Evolutionary conservation across 2,113 vertebrate genomes (phyloP).

Genomic region (Poeciliopsis prolifica): DNA sequence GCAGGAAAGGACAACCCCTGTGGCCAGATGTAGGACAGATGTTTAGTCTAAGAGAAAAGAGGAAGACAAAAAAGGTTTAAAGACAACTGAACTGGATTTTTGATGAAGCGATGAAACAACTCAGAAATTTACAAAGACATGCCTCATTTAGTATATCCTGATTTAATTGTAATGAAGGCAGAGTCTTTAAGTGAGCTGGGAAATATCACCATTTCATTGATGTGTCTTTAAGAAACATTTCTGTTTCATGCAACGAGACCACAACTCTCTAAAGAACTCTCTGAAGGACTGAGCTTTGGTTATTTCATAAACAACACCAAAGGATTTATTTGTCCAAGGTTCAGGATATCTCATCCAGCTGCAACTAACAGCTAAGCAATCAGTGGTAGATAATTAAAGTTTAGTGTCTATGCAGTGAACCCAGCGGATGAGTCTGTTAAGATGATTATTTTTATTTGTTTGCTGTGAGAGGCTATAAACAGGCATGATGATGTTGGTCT

Average conservation of each 20-base stretch:
- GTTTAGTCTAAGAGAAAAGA: conserved; percentile 28
- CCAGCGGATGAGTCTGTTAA: not conserved
- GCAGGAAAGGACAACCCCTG: conserved; percentile 24
- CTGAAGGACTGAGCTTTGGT: not conserved
- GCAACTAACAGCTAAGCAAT: not conserved
- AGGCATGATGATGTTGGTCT: not conserved
- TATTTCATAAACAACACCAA: not conserved
- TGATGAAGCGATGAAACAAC: conserved; percentile 39
- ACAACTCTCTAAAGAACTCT: not conserved
- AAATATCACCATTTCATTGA: conserved; percentile 28
- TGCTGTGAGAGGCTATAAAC: not conserved
- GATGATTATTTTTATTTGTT: conserved; percentile 5
- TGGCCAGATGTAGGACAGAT: conserved; percentile 70
- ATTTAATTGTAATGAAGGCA: conserved; percentile 16
- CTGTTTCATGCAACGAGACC: not conserved
- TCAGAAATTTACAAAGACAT: conserved; percentile 30
- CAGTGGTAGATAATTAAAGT: not conserved
- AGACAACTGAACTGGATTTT: conserved; percentile 17
- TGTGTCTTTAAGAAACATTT: conserved; percentile 22
- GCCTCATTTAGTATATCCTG: conserved; percentile 50
- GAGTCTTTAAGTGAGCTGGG: conserved; percentile 28
- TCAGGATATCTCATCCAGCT: not conserved
- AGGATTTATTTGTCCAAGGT: not conserved
- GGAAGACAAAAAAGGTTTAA: conserved; percentile 1
- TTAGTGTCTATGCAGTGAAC: not conserved